Base-by-base conservation (phyloP, 2,113 vertebrate species). In the Cariama cristata region DNA sequence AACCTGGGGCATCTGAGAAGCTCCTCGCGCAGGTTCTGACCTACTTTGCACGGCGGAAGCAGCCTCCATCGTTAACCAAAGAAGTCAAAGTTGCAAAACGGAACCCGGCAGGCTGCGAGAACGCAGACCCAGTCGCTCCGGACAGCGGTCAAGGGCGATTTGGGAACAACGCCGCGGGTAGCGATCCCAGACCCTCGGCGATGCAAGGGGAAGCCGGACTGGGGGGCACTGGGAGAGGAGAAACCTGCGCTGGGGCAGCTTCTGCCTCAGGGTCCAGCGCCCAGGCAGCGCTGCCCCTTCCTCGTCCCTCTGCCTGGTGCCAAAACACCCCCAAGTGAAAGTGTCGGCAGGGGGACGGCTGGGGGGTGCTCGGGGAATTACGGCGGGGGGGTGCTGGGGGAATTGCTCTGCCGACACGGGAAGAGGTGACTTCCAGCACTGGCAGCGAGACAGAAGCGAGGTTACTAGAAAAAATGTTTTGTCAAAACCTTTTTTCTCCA, bases 31-130 rank as follows among this genome's bases (percentile, higher is more conserved):
- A 4, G 88, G 82, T 84, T 93, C 96, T 97, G 97, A 95, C 95
- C 97, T 89, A 68, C 95, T 97, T 96, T 94, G 93, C 76, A 60
- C 49, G 95, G 49, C 66, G 95, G 84, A 79, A 96, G 58, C 92
- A 86, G 81, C 74, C 86, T 89, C 94, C 93, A 28, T 49, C 32
- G 0, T 77, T 82, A 52, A 59, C 38, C 60, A 33, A 86, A 68
- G 27, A 27, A 44, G 40, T 7, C 32, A 1, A 50, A 79, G 45
- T 6, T 14, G 63, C 93, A 68, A 91, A 97, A 79, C 11, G 44
- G 12, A 33, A 2, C 44, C 5, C 95, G 82, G 96, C 82, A 27
- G 90, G 82, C 75, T 71, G 67, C 8, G 9, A 28, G 58, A 76
- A 40, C 6, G 14, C 81, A 26, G 75, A 42, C 7, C 68, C 56